Percentiles rank a stretch among this genome's conserved stretches.
phyloP scores from a whole-genome alignment of 1,140 invertebrate genomes.

The Coptotermes formosanus region DNA sequence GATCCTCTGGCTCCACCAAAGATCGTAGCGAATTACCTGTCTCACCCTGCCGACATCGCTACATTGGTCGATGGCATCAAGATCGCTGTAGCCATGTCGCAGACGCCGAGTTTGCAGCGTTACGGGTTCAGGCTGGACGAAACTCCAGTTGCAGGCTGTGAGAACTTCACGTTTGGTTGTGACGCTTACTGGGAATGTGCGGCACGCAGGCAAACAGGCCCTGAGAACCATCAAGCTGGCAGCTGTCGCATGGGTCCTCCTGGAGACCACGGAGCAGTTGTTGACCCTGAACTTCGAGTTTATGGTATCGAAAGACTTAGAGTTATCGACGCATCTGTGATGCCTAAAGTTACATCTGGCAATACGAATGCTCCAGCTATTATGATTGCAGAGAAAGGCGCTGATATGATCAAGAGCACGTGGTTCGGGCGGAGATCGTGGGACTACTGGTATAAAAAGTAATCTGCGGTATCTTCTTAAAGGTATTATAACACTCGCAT shows the following conservation, averaged over 20 bases:
- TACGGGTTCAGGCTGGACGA: conserved; percentile 66
- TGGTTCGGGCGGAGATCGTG: conserved; percentile 5
- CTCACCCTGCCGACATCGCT: conserved; percentile 70
- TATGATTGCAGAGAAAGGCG: conserved; percentile 84
- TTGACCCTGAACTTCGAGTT: conserved; percentile 66
- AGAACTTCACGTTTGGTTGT: conserved; percentile 67
- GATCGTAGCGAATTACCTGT: conserved; percentile 84
- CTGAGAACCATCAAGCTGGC: conserved; percentile 80
- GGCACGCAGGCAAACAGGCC: conserved; percentile 67
- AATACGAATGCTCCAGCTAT: conserved; percentile 84
- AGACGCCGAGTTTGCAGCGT: conserved; percentile 64
- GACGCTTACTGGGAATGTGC: conserved; percentile 83
- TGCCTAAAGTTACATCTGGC: conserved; percentile 67
- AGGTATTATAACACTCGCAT: background rate
- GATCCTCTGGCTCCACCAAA: conserved; percentile 77
- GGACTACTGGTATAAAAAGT: conserved; percentile 19
- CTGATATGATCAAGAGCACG: conserved; percentile 74
- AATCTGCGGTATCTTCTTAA: background rate
- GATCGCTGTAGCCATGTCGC: conserved; percentile 64
- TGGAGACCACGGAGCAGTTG: conserved; percentile 66
- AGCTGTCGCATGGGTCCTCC: conserved; percentile 77
- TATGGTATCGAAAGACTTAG: conserved; percentile 67
- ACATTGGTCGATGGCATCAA: conserved; percentile 73
- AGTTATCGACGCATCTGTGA: conserved; percentile 77
- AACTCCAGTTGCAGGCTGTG: conserved; percentile 69